Percentiles rank a stretch among this genome's conserved stretches.
Evolutionary conservation across 2,888 invertebrate species (phyloP).

Genomic region (Mimumesa dahlbomi): DNA sequence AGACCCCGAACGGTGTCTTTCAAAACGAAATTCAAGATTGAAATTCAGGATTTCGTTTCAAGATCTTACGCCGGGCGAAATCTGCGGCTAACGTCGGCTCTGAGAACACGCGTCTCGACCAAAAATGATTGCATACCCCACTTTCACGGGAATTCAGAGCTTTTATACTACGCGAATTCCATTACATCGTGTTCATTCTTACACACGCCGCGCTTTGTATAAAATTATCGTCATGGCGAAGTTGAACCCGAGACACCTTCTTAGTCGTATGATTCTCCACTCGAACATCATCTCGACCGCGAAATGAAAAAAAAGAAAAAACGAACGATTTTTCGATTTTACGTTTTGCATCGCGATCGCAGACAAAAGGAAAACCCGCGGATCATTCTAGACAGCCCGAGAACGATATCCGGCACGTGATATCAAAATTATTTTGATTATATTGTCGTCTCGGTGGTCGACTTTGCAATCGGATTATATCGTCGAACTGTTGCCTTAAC

Average conservation of each 20-base stretch:
- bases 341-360: no score
- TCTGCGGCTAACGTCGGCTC: conserved; percentile 49
- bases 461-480: neutral
- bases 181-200: conserved; percentile 46
- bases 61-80: no score
- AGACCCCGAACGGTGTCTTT: no score
- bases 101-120: conserved; percentile 57
- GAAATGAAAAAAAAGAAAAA: neutral
- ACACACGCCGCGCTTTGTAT: conserved; percentile 25
- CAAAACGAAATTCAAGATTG: no score
- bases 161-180: conserved; percentile 54
- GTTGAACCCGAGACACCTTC: neutral
- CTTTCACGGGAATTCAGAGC: conserved; percentile 50
- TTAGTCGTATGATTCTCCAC: neutral
- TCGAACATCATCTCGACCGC: neutral
- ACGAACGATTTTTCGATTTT: no score
- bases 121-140: conserved; percentile 48
- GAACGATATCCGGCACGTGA: no score
- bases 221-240: conserved; percentile 34
- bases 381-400: no score
- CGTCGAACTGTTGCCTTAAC: conserved; percentile 8
- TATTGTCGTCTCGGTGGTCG: conserved; percentile 28
- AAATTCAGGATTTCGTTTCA: no score
- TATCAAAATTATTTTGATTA: no score
- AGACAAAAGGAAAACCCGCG: no score